Percentiles rank a stretch among this genome's conserved stretches.
These are phyloP conservation scores for Drosophila pseudotakahashii DNA, from an alignment of 2,888 invertebrate genomes.

Conservation along the genomic window DNA sequence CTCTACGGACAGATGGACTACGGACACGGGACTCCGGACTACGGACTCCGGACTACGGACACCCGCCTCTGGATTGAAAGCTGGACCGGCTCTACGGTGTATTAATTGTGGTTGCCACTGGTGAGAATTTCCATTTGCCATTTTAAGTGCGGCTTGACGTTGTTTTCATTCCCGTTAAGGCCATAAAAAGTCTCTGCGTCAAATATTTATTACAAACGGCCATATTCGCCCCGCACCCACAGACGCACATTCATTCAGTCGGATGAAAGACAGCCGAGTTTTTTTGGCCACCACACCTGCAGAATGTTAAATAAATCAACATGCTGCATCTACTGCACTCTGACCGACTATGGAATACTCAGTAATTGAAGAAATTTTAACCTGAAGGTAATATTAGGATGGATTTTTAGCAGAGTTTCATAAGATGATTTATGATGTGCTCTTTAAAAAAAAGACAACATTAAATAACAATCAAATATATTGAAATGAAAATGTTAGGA, in stretches of 20 bases:
- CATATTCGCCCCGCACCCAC: constrained; percentile 19
- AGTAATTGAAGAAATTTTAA: too few species aligned
- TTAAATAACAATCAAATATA: too few species aligned
- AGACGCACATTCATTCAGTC: neutral
- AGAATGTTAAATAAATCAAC: constrained; percentile 38
- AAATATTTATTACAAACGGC: constrained; percentile 67
- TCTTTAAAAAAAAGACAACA: too few species aligned
- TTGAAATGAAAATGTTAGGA: too few species aligned
- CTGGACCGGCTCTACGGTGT: constrained; percentile 53
- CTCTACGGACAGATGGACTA: constrained; percentile 5
- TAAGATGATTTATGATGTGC: too few species aligned
- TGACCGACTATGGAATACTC: neutral
- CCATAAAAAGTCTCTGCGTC: constrained; percentile 54
- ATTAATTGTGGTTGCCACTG: constrained; percentile 77
- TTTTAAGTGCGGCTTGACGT: constrained; percentile 79
- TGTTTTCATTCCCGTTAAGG: constrained; percentile 61
- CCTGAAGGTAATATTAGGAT: too few species aligned
- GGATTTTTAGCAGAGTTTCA: too few species aligned
- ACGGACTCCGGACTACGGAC: neutral
- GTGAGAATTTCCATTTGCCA: constrained; percentile 79
- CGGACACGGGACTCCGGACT: neutral
- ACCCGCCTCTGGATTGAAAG: constrained; percentile 3
- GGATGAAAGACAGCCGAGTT: constrained; percentile 25
- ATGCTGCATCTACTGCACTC: neutral
- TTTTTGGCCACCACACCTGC: constrained; percentile 42